Conservation (phyloP, 2,113 vertebrate genomes). For the Euleptes europaea region DNA sequence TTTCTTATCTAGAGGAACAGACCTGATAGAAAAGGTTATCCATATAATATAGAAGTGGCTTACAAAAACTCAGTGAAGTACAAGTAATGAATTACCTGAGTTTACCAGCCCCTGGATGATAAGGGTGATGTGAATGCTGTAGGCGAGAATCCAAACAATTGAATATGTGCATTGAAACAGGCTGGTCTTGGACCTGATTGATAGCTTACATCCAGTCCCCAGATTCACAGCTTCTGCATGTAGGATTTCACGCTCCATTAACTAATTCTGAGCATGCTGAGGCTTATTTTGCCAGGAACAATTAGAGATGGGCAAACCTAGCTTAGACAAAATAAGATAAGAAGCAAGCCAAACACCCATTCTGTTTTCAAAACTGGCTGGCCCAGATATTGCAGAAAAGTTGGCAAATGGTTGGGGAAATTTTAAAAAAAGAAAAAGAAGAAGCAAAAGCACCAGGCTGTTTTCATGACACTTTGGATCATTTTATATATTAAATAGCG, state of each 20-base stretch:
- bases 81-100: not conserved
- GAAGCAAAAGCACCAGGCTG: not conserved
- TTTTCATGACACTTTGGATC: not conserved
- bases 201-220: not conserved
- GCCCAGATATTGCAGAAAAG: not conserved
- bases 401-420: not conserved
- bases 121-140: constrained; percentile 16
- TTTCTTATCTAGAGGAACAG: not conserved
- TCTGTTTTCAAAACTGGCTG: not conserved
- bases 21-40: not conserved
- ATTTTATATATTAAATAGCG: not conserved
- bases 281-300: not conserved
- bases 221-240: not conserved
- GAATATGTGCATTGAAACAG: not conserved
- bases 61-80: not conserved
- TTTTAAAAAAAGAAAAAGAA: accelerated
- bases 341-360: not conserved
- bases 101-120: constrained; percentile 5
- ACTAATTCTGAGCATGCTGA: not conserved
- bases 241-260: constrained; percentile 10
- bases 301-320: not conserved
- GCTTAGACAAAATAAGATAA: not conserved
- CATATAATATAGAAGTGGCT: not conserved
- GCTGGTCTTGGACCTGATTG: not conserved
- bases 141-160: constrained; percentile 22